Conservation (phyloP, 92 coral and sea anemone genomes). For the Palythoa grandiflora region DNA sequence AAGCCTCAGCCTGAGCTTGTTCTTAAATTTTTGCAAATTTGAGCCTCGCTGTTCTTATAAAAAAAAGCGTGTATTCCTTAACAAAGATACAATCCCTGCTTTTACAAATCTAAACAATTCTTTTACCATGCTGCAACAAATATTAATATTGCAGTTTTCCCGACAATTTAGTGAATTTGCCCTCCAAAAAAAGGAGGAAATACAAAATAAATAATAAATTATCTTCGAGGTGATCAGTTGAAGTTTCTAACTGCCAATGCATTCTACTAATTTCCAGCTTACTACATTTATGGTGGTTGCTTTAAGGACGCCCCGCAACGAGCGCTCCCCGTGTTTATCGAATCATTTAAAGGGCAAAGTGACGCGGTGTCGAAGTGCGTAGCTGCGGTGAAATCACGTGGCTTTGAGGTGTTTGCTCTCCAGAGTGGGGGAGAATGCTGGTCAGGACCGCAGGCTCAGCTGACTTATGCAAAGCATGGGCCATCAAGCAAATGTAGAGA, state of each 20-base stretch:
- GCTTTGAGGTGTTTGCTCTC: slow-evolving; percentile 22
- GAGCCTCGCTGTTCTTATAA: too few relatives aligned
- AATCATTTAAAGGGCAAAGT: slow-evolving; percentile 19
- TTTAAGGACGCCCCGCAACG: background rate
- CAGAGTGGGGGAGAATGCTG: slow-evolving; percentile 62
- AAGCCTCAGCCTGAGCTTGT: too few relatives aligned
- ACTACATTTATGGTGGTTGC: slow-evolving; percentile 15
- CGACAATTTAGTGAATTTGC: too few relatives aligned
- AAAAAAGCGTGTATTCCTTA: too few relatives aligned
- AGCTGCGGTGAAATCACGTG: slow-evolving; percentile 22
- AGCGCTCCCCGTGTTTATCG: slow-evolving; percentile 16
- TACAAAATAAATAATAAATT: too few relatives aligned
- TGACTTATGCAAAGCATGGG: slow-evolving; percentile 46
- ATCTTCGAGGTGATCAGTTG: too few relatives aligned
- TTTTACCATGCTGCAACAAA: too few relatives aligned
- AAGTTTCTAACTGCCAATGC: background rate
- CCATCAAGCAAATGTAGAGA: slow-evolving; percentile 20
- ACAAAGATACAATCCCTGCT: too few relatives aligned
- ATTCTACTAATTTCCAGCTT: background rate
- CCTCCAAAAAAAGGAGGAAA: too few relatives aligned
- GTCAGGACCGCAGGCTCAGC: slow-evolving; percentile 50
- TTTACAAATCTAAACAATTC: too few relatives aligned
- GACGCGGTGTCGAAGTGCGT: slow-evolving; percentile 40
- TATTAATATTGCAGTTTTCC: too few relatives aligned
- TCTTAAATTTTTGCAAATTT: too few relatives aligned